Evolutionary conservation across 2,888 invertebrate species (phyloP).

Genomic region (Apamea sordens): DNA sequence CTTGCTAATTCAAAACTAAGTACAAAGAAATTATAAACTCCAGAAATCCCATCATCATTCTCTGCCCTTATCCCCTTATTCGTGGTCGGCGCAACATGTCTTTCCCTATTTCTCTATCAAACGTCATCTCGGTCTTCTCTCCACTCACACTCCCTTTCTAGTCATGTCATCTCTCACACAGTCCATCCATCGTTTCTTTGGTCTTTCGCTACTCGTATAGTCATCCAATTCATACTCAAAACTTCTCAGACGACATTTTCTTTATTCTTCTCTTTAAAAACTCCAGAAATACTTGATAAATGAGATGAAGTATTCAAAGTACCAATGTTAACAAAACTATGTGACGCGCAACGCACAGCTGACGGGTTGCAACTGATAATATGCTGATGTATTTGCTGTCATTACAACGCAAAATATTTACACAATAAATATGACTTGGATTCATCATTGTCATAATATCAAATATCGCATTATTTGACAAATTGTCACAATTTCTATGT

Average conservation of each 20-base stretch:
- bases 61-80: no score
- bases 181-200: background rate
- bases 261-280: background rate
- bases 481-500: slow-evolving; percentile 32
- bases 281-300: background rate
- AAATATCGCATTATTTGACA: slow-evolving; percentile 20
- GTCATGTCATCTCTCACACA: no score
- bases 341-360: background rate
- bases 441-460: slow-evolving; percentile 5
- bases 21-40: no score
- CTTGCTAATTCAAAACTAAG: background rate
- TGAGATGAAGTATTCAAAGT: background rate
- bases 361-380: slow-evolving; percentile 4
- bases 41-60: no score
- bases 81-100: no score
- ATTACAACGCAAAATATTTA: slow-evolving; percentile 44
- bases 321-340: background rate
- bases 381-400: slow-evolving; percentile 28
- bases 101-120: no score
- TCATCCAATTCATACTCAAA: background rate
- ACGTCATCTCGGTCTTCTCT: no score
- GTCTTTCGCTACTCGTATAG: background rate
- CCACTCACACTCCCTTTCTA: no score
- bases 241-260: background rate
- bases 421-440: slow-evolving; percentile 12